Conservation (phyloP, 2,888 invertebrate genomes). For the Heteropelma amictum region DNA sequence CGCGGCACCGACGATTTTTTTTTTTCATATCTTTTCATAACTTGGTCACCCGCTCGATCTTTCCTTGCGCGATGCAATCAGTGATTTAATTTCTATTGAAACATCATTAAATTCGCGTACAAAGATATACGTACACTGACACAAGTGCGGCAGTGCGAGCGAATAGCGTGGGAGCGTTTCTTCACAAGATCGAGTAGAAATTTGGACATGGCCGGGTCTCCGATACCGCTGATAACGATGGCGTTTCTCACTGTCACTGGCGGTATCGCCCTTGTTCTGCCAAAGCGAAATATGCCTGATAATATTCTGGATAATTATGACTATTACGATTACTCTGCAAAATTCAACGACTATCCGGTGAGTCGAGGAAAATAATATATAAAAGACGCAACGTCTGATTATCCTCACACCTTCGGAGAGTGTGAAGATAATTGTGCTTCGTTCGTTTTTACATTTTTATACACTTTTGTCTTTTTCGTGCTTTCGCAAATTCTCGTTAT, state of each 20-base stretch:
- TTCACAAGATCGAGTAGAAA: not conserved
- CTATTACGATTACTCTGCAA: conserved; percentile 57
- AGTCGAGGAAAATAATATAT: conserved; percentile 31
- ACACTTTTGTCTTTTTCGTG: too few relatives aligned
- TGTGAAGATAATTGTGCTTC: not conserved
- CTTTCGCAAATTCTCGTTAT: too few relatives aligned
- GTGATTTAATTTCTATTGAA: too few relatives aligned
- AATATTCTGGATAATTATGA: conserved; percentile 57
- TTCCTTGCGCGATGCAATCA: too few relatives aligned
- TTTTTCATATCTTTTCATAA: too few relatives aligned
- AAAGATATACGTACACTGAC: not conserved
- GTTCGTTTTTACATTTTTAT: too few relatives aligned
- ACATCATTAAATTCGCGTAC: too few relatives aligned
- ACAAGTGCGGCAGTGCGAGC: not conserved
- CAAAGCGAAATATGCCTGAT: conserved; percentile 50
- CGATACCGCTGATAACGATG: conserved; percentile 54
- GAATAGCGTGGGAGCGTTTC: not conserved
- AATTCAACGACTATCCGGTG: conserved; percentile 59
- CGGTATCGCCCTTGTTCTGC: conserved; percentile 49
- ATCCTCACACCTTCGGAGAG: too few relatives aligned
- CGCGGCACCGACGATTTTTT: too few relatives aligned
- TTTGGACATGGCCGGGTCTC: conserved; percentile 50
- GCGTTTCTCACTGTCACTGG: conserved; percentile 44
- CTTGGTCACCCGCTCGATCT: too few relatives aligned
- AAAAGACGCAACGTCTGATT: not conserved